Base-by-base conservation (phyloP, 1,140 invertebrate genomes). In the Episyrphus balteatus region DNA sequence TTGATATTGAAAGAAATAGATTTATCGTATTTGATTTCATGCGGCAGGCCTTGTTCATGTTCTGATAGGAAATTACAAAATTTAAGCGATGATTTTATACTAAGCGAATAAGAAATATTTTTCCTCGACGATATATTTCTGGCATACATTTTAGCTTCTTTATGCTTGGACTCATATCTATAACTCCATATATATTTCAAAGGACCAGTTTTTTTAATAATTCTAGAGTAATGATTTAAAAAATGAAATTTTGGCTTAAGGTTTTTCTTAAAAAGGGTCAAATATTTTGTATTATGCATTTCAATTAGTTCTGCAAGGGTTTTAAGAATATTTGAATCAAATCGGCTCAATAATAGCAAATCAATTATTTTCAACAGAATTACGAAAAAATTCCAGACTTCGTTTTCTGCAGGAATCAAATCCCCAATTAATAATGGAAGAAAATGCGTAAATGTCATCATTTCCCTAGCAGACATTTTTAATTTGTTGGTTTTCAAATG, bases 381-480 rank as follows among this genome's bases (percentile, higher is more conserved):
- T 9, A 8, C 7, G 7, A 39, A 39, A 39, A 39, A 30, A 37
- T 53, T 47, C 61, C 59, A 60, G 33, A 51, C 19, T 47, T 37
- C 13, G 47, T 67, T 49, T 49, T 49, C 46, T 51, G 33, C 38
- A n/a, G 56, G 55, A 26, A 61, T 47, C 34, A 53, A 47, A 51
- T 68, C 57, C 7, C 60, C 60, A 26, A 61, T 50, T 39, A 63
- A 33, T 17, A 65, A 55, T 17, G 47, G 41, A 42, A 67, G 56
- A 51, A 58, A 55, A 39, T 44, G 41, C 12, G 61, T 38, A 30
- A 63, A 54, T 42, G 47, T 46, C 37, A 53, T 38, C 59, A 65
- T 65, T 56, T 67, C 60, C 15, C 56, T 52, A 12, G 58, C 52
- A 17, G 55, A 54, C 19, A 58, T 47, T 44, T 55, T 51, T 15